Evolutionary conservation across 2,888 invertebrate species (phyloP), one percentile per base, ranked within the genome.

Genomic region (Cetonia aurata): DNA sequence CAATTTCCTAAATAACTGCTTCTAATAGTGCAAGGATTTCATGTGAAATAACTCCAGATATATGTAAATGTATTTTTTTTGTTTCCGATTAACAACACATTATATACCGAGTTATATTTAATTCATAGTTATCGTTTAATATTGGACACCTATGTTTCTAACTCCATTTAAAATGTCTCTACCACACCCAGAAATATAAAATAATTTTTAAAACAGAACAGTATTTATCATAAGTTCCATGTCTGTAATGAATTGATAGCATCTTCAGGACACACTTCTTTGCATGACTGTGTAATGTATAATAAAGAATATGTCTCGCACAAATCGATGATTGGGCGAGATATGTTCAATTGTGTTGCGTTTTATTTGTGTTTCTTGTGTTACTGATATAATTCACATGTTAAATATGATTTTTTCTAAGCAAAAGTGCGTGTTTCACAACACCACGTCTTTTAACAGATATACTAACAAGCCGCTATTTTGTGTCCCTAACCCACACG

Each of bases 191-290:
- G 33, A 44, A 2, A 31, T 19, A 50, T 19, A 44, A 9, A 17
- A 50, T 9, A 50, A 17, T n/a, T 3, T 48, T 48, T 37, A 37
- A 37, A 25, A n/a, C n/a, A 10, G 33, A 62, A 62, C 31, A 25
- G 33, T 62, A 50, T 60, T 60, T 60, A 37, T 60, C 46, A 60
- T 13, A 46, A n/a, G 60, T 60, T 37, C 44, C 44, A 13, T 46
- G 46, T 50, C 50, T 62, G 62, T 62, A 62, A 62, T 62, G 59
- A 60, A 59, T 69, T 69, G 69, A 69, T 69, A 69, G 69, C 69
- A 69, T 69, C 69, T 69, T 69, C 69, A 69, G 69, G 55, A 52
- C 15, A 50, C 42, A n/a, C 50, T 48, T 59, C 33, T 57, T 25
- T 69, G 69, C 69, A 69, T 69, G 69, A 60, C 52, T 69, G 44